Percentiles rank a stretch among this genome's conserved stretches.
Evolutionary conservation across 2,113 vertebrate genomes (phyloP).

Genomic region (Scartelaos histophorus): DNA sequence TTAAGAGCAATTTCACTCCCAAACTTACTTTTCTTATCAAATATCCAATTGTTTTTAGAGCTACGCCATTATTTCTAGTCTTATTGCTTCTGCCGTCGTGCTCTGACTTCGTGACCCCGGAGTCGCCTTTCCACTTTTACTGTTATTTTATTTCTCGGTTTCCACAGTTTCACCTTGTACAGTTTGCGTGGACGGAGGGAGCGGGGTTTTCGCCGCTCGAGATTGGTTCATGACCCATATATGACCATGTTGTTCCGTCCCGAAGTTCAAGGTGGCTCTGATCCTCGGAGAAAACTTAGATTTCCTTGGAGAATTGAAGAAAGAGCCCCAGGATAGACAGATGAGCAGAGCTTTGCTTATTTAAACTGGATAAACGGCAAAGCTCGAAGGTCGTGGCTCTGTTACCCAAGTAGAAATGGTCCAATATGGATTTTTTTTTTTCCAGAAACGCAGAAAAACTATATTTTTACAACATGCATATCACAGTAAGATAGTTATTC

Average conservation of each 20-base stretch:
- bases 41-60: slow-evolving; percentile 12
- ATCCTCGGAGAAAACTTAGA: slow-evolving; percentile 16
- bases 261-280: slow-evolving; percentile 2
- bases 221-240: slow-evolving; percentile 51
- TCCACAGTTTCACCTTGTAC: slow-evolving; percentile 39
- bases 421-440: not conserved
- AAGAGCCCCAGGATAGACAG: not conserved
- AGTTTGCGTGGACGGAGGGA: slow-evolving; percentile 10
- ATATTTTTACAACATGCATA: too few relatives aligned
- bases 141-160: slow-evolving; percentile 13
- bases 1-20: slow-evolving; percentile 31
- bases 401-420: not conserved
- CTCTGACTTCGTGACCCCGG: slow-evolving; percentile 25
- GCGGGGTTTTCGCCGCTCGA: slow-evolving; percentile 16
- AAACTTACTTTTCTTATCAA: slow-evolving; percentile 27
- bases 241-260: slow-evolving; percentile 38
- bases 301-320: slow-evolving; percentile 10
- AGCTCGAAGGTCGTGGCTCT: not conserved
- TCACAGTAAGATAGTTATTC: too few relatives aligned
- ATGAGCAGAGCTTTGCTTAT: not conserved
- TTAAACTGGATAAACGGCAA: not conserved
- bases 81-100: slow-evolving; percentile 10
- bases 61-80: slow-evolving; percentile 27
- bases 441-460: too few relatives aligned
- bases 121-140: slow-evolving; percentile 23